A percentile compares a stretch with the other conserved stretches of the same genome.
Conservation (phyloP, 1,140 invertebrate species). For the Aethina tumida region DNA sequence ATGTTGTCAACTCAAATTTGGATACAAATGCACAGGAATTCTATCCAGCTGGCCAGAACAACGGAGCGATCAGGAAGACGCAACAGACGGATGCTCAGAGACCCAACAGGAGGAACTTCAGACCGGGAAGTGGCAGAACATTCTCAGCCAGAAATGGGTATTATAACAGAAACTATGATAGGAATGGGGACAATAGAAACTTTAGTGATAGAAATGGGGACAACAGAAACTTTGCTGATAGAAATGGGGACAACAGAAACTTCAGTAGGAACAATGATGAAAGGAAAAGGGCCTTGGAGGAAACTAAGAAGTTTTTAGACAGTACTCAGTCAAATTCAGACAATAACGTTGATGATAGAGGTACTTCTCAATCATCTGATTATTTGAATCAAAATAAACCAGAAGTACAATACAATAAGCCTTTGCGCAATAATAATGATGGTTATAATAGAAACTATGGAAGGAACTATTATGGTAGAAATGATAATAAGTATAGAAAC, state of each 20-base stretch:
- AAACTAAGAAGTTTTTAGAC: not conserved
- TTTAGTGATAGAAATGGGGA: not conserved
- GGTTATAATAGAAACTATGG: not conserved
- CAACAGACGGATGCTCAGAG: constrained; percentile 4
- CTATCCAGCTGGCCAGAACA: not conserved
- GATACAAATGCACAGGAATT: constrained; percentile 10
- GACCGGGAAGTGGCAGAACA: constrained; percentile 10
- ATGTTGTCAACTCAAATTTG: constrained; percentile 8
- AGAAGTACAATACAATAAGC: constrained; percentile 1
- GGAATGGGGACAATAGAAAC: not conserved
- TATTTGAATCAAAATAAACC: not conserved
- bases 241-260: not conserved
- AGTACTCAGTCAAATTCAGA: not conserved
- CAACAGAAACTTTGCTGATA: not conserved
- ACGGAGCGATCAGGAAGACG: constrained; percentile 9
- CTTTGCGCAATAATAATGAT: too few species aligned
- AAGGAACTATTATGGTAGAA: not conserved
- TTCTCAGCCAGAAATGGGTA: constrained; percentile 4
- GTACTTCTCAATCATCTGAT: too few species aligned
- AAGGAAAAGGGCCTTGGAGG: not conserved
- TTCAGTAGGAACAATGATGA: not conserved
- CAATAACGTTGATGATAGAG: too few species aligned
- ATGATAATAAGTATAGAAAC: not conserved
- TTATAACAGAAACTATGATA: constrained; percentile 3
- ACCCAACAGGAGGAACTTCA: constrained; percentile 1